Percentiles rank a stretch among this genome's conserved stretches.
These are phyloP conservation scores for Pristionchus japonicus DNA, from an alignment of 2,888 invertebrate genomes.

Conservation along the genomic window DNA sequence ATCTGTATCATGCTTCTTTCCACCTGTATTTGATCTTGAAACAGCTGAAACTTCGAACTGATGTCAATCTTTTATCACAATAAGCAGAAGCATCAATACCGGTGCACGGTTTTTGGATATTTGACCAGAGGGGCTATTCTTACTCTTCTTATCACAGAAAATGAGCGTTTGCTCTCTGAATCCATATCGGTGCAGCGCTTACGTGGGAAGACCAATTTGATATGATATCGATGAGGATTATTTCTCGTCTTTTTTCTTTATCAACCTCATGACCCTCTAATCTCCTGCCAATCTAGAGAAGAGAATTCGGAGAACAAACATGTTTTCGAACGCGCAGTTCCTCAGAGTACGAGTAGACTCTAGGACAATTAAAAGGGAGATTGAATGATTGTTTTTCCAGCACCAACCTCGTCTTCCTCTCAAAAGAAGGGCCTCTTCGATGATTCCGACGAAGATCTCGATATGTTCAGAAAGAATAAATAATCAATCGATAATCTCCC, in stretches of 20 bases:
- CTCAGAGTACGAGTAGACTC: background rate
- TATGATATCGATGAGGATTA: constrained; percentile 23
- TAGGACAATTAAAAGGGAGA: background rate
- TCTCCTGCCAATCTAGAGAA: background rate
- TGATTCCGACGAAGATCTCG: constrained; percentile 51
- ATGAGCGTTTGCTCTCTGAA: background rate
- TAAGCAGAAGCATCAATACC: background rate
- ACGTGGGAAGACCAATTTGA: constrained; percentile 25
- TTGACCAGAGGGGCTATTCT: background rate
- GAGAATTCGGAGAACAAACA: constrained; percentile 7
- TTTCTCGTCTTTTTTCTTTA: background rate
- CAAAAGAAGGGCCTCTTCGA: constrained; percentile 50
- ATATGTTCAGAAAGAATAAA: constrained; percentile 50
- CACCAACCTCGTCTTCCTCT: constrained; percentile 10
- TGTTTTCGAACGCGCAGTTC: background rate
- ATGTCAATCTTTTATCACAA: background rate
- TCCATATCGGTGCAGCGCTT: background rate
- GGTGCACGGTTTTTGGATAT: background rate
- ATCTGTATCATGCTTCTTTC: background rate
- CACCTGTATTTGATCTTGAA: background rate
- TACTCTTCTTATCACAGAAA: background rate
- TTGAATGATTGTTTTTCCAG: background rate
- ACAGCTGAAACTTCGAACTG: background rate
- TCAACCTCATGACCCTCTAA: constrained; percentile 7
- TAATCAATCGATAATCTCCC: background rate